Evolutionary conservation across 2,888 invertebrate genomes (phyloP).

Genomic region (Stramonita haemastoma): DNA sequence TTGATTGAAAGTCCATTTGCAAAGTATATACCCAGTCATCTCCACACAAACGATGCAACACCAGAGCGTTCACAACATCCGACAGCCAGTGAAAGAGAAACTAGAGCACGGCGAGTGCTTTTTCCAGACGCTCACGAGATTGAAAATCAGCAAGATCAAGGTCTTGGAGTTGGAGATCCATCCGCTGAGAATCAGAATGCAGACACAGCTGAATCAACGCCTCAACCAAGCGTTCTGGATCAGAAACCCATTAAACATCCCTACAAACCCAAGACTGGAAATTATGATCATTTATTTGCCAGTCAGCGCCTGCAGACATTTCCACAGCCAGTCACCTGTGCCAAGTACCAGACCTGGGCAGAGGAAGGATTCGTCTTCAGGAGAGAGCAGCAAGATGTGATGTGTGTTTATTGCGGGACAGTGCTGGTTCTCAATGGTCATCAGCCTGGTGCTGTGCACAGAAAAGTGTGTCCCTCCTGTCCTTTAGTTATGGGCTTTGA

Average conservation of each 20-base stretch:
- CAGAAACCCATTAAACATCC: constrained; percentile 36
- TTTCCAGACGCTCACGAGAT: neutral
- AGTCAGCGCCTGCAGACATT: constrained; percentile 46
- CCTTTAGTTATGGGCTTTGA: constrained; percentile 46
- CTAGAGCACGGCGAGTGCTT: neutral
- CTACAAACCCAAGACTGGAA: constrained; percentile 42
- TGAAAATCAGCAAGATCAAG: neutral
- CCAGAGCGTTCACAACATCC: neutral
- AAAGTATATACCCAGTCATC: neutral
- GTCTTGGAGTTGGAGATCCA: neutral
- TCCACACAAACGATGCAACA: neutral
- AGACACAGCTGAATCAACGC: neutral
- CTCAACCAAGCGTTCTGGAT: neutral
- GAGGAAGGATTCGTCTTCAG: constrained; percentile 46
- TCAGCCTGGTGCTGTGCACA: constrained; percentile 20
- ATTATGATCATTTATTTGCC: constrained; percentile 44
- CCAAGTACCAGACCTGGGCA: constrained; percentile 41
- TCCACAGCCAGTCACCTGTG: neutral
- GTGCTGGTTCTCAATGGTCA: constrained; percentile 28
- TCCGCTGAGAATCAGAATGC: neutral
- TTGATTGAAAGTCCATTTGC: neutral
- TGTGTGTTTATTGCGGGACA: constrained; percentile 48
- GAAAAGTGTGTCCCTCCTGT: constrained; percentile 38
- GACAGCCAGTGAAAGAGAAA: neutral
- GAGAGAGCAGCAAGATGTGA: constrained; percentile 29